A percentile compares a stretch with the other conserved stretches of the same genome.
These are phyloP conservation scores for Coreoperca whiteheadi DNA, from an alignment of 2,113 vertebrate genomes.

Conservation along the genomic window DNA sequence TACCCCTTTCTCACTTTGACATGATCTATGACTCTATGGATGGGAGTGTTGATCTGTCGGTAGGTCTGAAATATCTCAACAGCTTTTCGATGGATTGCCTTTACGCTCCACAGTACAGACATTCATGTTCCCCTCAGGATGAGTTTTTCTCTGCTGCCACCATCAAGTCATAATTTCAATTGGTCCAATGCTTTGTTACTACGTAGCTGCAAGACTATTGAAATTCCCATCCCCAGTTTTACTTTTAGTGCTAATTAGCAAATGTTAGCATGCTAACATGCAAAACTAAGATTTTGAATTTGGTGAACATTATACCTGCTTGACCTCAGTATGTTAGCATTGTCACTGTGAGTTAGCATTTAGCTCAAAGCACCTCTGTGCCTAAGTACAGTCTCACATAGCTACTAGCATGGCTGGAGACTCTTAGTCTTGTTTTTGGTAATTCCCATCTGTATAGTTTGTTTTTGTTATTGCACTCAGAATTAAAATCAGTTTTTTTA, in stretches of 20 bases:
- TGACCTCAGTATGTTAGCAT: not conserved
- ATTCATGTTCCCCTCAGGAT: no score
- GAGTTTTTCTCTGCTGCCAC: not conserved
- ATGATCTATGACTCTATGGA: not conserved
- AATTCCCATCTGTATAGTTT: not conserved
- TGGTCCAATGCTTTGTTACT: not conserved
- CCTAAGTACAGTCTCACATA: not conserved
- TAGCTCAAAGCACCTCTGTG: no score
- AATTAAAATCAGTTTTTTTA: slow-evolving; percentile 1
- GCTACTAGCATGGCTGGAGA: not conserved
- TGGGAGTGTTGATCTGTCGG: not conserved
- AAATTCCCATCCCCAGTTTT: not conserved
- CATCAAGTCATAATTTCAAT: no score
- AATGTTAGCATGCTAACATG: not conserved
- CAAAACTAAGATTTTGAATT: not conserved
- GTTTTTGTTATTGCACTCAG: not conserved
- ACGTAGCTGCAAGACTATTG: not conserved
- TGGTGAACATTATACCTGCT: not conserved
- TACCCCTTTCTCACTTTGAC: not conserved
- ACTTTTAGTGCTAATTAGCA: not conserved
- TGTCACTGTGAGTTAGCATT: not conserved
- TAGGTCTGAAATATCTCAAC: not conserved
- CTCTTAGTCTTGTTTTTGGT: not conserved
- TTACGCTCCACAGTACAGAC: no score
- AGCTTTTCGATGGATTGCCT: not conserved